Conservation (phyloP, 2,888 invertebrate genomes). For the Apeira syringaria region DNA sequence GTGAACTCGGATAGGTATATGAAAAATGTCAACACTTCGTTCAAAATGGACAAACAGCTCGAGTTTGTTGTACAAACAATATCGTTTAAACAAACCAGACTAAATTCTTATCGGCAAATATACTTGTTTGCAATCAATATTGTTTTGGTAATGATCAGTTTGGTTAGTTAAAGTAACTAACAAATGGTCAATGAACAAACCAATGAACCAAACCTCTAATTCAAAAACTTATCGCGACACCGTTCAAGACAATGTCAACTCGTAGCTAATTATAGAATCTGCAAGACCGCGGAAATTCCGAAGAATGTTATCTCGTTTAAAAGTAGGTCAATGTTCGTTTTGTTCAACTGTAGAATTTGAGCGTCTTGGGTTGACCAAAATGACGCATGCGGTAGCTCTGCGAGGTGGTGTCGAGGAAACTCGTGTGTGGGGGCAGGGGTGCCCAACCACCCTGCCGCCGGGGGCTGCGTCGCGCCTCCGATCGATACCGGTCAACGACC, state of each 20-base stretch:
- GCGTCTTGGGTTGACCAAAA: constrained; percentile 52
- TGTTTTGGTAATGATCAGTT: constrained; percentile 1
- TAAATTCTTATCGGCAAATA: constrained; percentile 12
- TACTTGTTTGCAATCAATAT: constrained; percentile 5
- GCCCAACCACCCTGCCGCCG: constrained; percentile 58
- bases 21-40: constrained; percentile 47
- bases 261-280: constrained; percentile 11
- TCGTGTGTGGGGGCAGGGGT: constrained; percentile 51
- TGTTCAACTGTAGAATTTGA: constrained; percentile 27
- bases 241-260: background rate
- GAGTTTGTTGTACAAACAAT: constrained; percentile 39
- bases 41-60: constrained; percentile 41
- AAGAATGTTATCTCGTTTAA: constrained; percentile 15
- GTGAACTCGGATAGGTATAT: constrained; percentile 39
- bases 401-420: constrained; percentile 52
- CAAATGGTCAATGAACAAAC: background rate
- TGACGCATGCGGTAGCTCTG: constrained; percentile 74
- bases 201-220: background rate
- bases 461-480: constrained; percentile 63
- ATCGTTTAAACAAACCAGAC: constrained; percentile 23
- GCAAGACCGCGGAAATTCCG: background rate
- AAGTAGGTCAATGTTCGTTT: constrained; percentile 34
- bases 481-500: constrained; percentile 82
- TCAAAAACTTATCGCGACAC: background rate
- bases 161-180: background rate